Evolutionary conservation across 2,888 invertebrate genomes (phyloP), one percentile per base, ranked within the genome.

Genomic region (Archaeoteleia sp.): DNA sequence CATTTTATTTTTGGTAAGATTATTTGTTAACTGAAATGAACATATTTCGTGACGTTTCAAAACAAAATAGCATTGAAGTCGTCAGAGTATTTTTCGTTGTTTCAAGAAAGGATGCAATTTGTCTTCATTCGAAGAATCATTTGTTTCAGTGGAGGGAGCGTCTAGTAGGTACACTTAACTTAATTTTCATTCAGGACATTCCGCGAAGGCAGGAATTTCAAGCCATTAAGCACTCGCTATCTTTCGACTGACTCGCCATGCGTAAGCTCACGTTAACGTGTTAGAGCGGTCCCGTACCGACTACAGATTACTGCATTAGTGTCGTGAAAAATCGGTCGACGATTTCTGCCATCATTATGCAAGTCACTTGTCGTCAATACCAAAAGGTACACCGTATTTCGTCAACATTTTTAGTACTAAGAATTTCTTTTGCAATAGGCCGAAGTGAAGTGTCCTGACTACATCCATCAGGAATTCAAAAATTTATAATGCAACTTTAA

Each of bases 131-230:
- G 43, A 25, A 29, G 46, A 49, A 57, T 67, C 48, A 49, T 63
- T 60, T 60, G 55, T 63, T 63, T 39, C 17, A 49, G 46, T 27
- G 13, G 30, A 37, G 40, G 34, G 42, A 48, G 34, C 40, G 42
- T 71, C 46, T 60, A 67, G 54, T 65, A 72, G 45, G 57, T 58
- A 55, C 54, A 66, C 76, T 79, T 75, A 78, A 82, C 81, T 84
- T 81, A 79, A 84, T 83, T 84, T 80, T 82, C 82, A 84, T 84
- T 84, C 82, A 78, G 71, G 73, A 74, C 80, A 82, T 82, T 83
- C 80, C 79, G 71, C 74, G 75, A 67, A 74, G 77, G 72, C 70
- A 75, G 82, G 81, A 84, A 83, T 84, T 81, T 82, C 82, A 72
- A 76, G 77, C 83, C 81, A 83, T 84, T 83, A 84, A 83, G 75